These are phyloP conservation scores for Agelastica alni DNA, from an alignment of 2,888 invertebrate genomes.

Conservation along the genomic window DNA sequence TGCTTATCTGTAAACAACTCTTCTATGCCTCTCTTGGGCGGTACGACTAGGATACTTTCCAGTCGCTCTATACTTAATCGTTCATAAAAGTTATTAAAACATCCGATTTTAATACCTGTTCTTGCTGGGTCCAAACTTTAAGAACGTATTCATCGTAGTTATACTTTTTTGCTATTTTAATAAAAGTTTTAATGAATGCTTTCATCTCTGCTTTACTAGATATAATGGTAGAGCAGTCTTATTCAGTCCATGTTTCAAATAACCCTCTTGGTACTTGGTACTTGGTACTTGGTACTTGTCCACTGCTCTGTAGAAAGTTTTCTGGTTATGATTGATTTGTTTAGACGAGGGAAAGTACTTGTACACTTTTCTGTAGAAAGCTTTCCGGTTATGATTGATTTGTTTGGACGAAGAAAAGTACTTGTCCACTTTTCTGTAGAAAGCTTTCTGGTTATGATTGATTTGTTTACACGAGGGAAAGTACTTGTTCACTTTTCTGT, in stretches of 20 bases:
- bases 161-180: slow-evolving; percentile 67
- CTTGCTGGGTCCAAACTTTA: slow-evolving; percentile 87
- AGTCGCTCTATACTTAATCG: slow-evolving; percentile 65
- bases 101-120: slow-evolving; percentile 65
- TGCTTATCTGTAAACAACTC: slow-evolving; percentile 75
- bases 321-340: slow-evolving; percentile 78
- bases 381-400: too few species aligned
- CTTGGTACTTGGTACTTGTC: too few species aligned
- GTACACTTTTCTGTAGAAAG: too few species aligned
- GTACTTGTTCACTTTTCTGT: slow-evolving; percentile 67
- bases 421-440: slow-evolving; percentile 69
- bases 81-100: slow-evolving; percentile 67
- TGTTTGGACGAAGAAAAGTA: too few species aligned
- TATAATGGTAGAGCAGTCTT: slow-evolving; percentile 76
- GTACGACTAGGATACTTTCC: slow-evolving; percentile 76
- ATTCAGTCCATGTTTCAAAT: slow-evolving; percentile 82
- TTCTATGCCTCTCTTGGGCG: slow-evolving; percentile 71
- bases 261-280: slow-evolving; percentile 87
- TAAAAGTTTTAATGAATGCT: slow-evolving; percentile 70
- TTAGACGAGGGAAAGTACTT: slow-evolving; percentile 68
- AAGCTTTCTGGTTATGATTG: slow-evolving; percentile 74
- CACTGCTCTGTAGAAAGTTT: slow-evolving; percentile 74
- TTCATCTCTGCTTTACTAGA: slow-evolving; percentile 68
- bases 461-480: slow-evolving; percentile 76
- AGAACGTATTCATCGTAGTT: slow-evolving; percentile 88